phyloP scores from a whole-genome alignment of 2,113 vertebrate genomes.

The Ploceus nigricollis region DNA sequence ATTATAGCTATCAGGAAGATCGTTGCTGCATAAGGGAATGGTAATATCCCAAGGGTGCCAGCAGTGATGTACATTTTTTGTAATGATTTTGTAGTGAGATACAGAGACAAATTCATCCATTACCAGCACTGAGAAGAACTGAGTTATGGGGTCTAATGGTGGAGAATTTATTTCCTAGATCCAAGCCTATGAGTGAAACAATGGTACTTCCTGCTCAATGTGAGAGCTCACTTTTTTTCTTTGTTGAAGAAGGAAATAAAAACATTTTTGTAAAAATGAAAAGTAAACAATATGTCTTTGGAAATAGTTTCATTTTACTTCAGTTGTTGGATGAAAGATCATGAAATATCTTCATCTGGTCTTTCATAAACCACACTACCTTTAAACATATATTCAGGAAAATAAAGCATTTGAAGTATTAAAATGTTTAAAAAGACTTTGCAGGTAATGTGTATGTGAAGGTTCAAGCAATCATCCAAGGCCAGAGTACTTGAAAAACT shows the following conservation, averaged over 20 bases:
- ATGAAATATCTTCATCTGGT: background rate
- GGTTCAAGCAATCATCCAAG: constrained; percentile 31
- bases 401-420: background rate
- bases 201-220: background rate
- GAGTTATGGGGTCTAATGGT: background rate
- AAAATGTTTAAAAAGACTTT: background rate
- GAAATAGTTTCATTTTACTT: background rate
- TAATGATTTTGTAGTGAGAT: background rate
- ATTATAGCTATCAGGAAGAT: background rate
- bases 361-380: background rate
- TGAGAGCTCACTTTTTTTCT: background rate
- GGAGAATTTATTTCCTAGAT: background rate
- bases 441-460: background rate
- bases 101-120: background rate
- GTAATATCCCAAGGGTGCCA: background rate
- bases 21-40: background rate
- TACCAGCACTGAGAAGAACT: background rate
- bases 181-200: background rate
- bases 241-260: background rate
- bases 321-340: background rate
- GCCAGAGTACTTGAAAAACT: constrained; percentile 7
- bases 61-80: background rate
- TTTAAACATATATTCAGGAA: background rate
- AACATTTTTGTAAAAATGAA: background rate
- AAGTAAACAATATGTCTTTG: background rate